Conservation (phyloP, 2,888 invertebrate species). For the Protophormia terraenovae region DNA sequence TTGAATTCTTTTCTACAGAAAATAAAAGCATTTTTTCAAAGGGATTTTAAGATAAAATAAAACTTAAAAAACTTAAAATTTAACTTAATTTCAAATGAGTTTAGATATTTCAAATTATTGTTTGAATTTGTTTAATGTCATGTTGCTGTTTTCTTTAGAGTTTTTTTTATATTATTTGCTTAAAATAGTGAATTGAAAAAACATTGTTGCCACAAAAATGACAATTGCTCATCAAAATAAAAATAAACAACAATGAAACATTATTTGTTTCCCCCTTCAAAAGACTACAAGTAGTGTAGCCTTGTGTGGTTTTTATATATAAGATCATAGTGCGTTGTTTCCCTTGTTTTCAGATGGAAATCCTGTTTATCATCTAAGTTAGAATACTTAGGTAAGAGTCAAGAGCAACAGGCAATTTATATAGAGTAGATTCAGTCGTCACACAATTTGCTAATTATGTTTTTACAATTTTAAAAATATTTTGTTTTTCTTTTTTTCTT, state of each 20-base stretch:
- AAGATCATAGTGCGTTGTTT: background rate
- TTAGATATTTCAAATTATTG: background rate
- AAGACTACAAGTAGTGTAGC: background rate
- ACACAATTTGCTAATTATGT: constrained; percentile 65
- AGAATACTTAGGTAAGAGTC: background rate
- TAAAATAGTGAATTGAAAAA: background rate
- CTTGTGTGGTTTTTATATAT: too few relatives aligned
- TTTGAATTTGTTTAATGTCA: constrained; percentile 59
- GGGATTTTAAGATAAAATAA: constrained; percentile 52
- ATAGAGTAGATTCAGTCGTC: background rate
- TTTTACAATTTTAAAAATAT: constrained; percentile 56
- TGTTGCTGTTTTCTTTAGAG: constrained; percentile 42
- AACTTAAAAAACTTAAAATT: constrained; percentile 3
- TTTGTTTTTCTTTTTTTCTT: constrained; percentile 21
- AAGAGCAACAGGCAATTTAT: constrained; percentile 63
- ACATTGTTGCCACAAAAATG: constrained; percentile 41
- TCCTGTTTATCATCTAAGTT: background rate
- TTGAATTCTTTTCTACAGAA: background rate
- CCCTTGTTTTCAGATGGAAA: background rate
- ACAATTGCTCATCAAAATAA: constrained; percentile 60
- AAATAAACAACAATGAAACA: constrained; percentile 40
- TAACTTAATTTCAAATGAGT: background rate
- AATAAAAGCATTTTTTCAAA: too few relatives aligned
- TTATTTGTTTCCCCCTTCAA: background rate
- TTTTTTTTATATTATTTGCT: background rate